Base-by-base conservation (phyloP, 2,888 invertebrate species). In the Mamestra brassicae region DNA sequence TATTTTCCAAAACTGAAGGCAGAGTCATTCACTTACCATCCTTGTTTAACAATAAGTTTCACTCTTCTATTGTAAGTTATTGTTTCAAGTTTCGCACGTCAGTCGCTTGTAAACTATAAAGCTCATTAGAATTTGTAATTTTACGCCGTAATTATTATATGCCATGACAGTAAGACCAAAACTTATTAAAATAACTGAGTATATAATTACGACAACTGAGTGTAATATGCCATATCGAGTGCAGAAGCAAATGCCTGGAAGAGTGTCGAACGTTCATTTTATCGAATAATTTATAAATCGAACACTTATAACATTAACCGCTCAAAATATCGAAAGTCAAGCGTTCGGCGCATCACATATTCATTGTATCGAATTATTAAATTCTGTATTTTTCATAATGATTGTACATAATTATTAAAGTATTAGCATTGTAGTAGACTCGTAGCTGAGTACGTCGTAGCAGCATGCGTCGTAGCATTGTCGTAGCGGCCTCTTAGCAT, bases 41-140 rank as follows among this genome's bases (percentile, higher is more conserved):
- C 13, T 38, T 73, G 38, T 72, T 10, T 58, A 42, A 38, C 8
- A 42, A 38, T 60, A 36, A 26, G 34, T 34, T 61, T 42, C 45
- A 13, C 13, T 45, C 26, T 60, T 58, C 58, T 36, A 58, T 34
- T 57, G 57, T 34, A 34, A 26, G 55, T n/a, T 5, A 55, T 57
- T 42, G 11, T 50, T 42, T 42, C 1, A 11, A 13, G 17, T 54
- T 61, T 54, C 3, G 10, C 45, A 67, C 11, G 15, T 55, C 36
- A 52, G 52, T 73, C n/a, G 11, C 55, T n/a, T 62, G 13, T 11
- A 47, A 74, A n/a, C 57, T 74, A 73, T 3, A 57, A 26, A 57
- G 55, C 15, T 55, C 11, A 62, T 15, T 64, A n/a, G 1, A 47
- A 47, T 62, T 17, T 13, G 45, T 45, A 47, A 47, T 55, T 38